Evolutionary conservation across 2,797 vertebrate genomes (phyloP).

Genomic region (Leptoclinus maculatus): DNA sequence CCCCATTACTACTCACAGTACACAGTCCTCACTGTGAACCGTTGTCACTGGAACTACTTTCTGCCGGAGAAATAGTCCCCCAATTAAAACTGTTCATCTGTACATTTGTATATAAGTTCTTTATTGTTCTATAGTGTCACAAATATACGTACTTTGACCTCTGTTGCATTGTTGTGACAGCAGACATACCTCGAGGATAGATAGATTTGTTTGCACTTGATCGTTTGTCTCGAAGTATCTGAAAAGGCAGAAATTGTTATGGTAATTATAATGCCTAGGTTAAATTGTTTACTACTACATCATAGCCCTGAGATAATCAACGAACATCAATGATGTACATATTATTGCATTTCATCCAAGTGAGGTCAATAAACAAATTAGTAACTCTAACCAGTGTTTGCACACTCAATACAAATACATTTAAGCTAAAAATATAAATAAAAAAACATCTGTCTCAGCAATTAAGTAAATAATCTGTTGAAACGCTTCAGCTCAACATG

Average conservation of each 20-base stretch:
- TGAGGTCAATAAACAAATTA: conserved; percentile 24
- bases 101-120: no score
- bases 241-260: background rate
- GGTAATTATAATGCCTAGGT: background rate
- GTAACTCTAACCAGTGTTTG: conserved; percentile 26
- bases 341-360: background rate
- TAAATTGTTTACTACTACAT: background rate
- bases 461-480: conserved; percentile 1
- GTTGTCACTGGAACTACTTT: background rate
- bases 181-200: background rate
- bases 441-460: conserved; percentile 27
- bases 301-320: background rate
- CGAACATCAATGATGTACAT: background rate
- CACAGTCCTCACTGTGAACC: background rate
- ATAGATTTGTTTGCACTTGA: background rate
- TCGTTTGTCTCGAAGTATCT: background rate
- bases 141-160: background rate
- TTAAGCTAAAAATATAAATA: conserved; percentile 2
- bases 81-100: background rate
- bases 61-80: background rate
- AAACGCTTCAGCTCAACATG: conserved; percentile 9
- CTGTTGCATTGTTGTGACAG: background rate
- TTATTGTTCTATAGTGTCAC: background rate
- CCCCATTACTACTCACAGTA: background rate
- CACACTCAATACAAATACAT: conserved; percentile 38